Evolutionary conservation across 35 echinoderm and acorn worm species (phyloP).

Genomic region (Lytechinus variegatus): DNA sequence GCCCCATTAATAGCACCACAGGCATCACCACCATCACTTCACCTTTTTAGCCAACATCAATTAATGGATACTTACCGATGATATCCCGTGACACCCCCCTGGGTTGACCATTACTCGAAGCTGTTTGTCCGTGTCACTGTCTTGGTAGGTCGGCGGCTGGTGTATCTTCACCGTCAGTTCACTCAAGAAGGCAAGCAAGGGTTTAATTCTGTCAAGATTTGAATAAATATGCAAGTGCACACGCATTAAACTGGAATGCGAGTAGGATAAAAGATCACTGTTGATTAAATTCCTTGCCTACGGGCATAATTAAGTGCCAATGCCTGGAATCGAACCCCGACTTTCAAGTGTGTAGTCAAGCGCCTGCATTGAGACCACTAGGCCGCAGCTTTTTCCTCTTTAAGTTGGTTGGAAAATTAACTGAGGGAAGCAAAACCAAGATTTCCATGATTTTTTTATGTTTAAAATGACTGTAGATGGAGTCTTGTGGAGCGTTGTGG

Average conservation of each 20-base stretch:
- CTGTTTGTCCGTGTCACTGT: neutral
- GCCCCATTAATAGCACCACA: neutral
- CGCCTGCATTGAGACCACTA: too few relatives aligned
- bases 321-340: too few relatives aligned
- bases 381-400: too few relatives aligned
- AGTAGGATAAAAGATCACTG: neutral
- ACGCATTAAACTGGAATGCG: neutral
- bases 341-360: too few relatives aligned
- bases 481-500: too few relatives aligned
- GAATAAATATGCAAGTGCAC: neutral
- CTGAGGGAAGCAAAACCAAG: too few relatives aligned
- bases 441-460: too few relatives aligned
- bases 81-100: neutral
- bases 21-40: neutral
- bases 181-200: neutral
- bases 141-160: neutral
- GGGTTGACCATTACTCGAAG: conserved; percentile 25
- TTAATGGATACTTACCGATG: neutral
- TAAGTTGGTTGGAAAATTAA: too few relatives aligned
- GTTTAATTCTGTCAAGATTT: neutral
- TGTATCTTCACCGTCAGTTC: neutral
- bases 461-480: too few relatives aligned
- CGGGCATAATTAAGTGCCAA: too few relatives aligned
- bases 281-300: too few relatives aligned
- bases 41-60: neutral